phyloP scores from a whole-genome alignment of 2,113 vertebrate species.

The Chaetodon auriga region DNA sequence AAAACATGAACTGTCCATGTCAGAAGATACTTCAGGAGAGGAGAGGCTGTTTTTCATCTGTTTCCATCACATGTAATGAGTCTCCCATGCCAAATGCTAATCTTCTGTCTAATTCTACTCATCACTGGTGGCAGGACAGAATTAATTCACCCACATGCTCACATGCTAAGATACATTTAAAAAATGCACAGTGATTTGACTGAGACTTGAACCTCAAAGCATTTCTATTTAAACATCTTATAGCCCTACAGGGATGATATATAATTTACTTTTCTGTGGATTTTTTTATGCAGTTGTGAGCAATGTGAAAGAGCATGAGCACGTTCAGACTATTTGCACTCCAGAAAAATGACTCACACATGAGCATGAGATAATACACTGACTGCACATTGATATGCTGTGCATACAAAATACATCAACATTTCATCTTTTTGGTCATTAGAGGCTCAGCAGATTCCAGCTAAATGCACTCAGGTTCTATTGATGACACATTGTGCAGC shows the following conservation, averaged over 20 bases:
- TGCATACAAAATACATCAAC: too few species aligned
- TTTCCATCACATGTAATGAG: conserved; percentile 58
- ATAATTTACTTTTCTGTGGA: too few species aligned
- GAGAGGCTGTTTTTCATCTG: conserved; percentile 41
- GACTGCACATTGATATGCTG: too few species aligned
- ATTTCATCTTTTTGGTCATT: too few species aligned
- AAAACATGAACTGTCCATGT: conserved; percentile 16
- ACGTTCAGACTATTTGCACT: too few species aligned
- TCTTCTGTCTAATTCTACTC: conserved; percentile 63
- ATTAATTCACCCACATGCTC: conserved; percentile 10
- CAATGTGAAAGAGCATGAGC: background rate
- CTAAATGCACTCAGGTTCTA: background rate
- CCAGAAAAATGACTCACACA: too few species aligned
- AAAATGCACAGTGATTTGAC: background rate
- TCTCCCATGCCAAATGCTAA: conserved; percentile 61
- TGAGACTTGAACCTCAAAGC: background rate
- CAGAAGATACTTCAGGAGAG: conserved; percentile 38
- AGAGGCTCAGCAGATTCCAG: background rate
- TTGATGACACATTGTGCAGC: background rate
- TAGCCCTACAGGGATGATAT: background rate
- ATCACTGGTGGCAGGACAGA: conserved; percentile 21
- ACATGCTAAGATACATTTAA: fast-evolving
- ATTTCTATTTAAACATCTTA: background rate
- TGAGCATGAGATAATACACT: too few species aligned
- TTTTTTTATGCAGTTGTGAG: background rate